Conservation (phyloP, 2,113 vertebrate genomes). For the Bos taurus region DNA sequence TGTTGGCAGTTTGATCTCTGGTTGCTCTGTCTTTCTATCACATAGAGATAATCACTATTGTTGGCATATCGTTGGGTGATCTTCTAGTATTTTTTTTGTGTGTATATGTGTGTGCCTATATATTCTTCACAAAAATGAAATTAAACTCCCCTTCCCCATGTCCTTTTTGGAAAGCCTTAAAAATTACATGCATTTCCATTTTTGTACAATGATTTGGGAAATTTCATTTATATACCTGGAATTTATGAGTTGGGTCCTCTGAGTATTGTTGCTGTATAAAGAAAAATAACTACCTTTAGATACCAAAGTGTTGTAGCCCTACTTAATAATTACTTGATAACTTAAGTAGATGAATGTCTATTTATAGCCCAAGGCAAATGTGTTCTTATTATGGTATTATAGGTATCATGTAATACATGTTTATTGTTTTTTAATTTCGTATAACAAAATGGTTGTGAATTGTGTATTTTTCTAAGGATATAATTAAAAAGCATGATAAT, state of each 20-base stretch:
- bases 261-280: not conserved
- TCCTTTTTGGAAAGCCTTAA: not conserved
- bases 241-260: not conserved
- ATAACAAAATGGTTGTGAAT: slow-evolving; percentile 6
- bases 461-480: not conserved
- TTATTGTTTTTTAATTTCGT: not conserved
- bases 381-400: not conserved
- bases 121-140: not conserved
- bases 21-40: not conserved
- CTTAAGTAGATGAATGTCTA: not conserved
- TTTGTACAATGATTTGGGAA: not conserved
- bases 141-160: not conserved
- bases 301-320: not conserved
- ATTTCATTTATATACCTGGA: not conserved
- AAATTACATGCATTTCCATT: not conserved
- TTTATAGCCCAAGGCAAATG: not conserved
- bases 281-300: not conserved
- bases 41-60: not conserved
- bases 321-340: not conserved
- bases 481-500: not conserved
- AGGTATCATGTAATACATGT: not conserved
- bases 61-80: not conserved
- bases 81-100: not conserved
- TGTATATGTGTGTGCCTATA: not conserved
- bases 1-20: not conserved